Evolutionary conservation across 37 sponge, comb jelly and placozoan species (phyloP).

Genomic region (Axinella damicornis): DNA sequence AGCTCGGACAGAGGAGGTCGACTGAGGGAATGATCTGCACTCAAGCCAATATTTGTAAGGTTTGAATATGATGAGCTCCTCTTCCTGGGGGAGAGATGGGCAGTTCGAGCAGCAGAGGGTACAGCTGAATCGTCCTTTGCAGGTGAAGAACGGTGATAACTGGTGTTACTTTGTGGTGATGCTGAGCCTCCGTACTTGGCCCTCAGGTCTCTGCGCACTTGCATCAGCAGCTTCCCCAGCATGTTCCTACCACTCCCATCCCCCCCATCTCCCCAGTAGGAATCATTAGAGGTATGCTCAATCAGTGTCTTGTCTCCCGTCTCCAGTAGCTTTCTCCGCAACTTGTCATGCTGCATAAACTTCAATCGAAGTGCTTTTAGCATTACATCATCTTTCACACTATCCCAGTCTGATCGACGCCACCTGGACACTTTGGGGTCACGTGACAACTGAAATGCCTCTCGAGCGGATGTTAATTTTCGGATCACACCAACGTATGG

Average conservation of each 20-base stretch:
- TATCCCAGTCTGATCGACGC: conserved; percentile 73
- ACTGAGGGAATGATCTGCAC: too few species aligned
- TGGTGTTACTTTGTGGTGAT: too few species aligned
- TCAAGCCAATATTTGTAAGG: too few species aligned
- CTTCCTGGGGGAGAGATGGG: too few species aligned
- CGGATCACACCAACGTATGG: conserved; percentile 62
- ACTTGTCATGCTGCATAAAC: conserved; percentile 55
- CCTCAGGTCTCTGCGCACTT: conserved; percentile 35
- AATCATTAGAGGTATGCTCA: conserved; percentile 73
- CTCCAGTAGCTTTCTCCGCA: conserved; percentile 33
- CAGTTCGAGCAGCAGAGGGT: too few species aligned
- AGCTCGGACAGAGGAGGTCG: too few species aligned
- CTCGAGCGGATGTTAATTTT: conserved; percentile 21
- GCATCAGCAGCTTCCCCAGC: conserved; percentile 74
- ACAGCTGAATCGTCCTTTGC: too few species aligned
- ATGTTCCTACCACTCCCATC: conserved; percentile 74
- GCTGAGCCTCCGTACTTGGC: background rate
- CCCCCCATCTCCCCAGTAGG: conserved; percentile 89
- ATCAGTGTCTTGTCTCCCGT: conserved; percentile 59
- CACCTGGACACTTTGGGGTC: conserved; percentile 34
- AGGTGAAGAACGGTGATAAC: too few species aligned
- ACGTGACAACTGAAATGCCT: conserved; percentile 73
- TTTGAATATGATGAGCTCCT: too few species aligned
- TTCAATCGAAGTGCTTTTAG: conserved; percentile 54
- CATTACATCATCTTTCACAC: conserved; percentile 77